These are phyloP conservation scores for Rhabdomys dilectus DNA, from an alignment of 2,113 vertebrate genomes.

Conservation along the genomic window DNA sequence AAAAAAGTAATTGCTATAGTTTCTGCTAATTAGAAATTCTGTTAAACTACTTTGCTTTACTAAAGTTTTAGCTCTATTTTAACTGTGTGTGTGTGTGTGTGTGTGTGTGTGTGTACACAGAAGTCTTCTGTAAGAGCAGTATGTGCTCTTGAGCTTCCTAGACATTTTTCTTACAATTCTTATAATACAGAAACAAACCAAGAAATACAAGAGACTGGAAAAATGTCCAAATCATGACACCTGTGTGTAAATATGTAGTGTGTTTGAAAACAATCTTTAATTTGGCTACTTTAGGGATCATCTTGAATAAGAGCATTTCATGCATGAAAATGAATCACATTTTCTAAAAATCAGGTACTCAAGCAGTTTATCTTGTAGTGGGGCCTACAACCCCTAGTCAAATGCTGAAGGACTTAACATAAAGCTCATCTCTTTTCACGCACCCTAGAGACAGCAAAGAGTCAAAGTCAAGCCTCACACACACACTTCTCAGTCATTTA, in stretches of 20 bases:
- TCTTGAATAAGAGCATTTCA: slow-evolving; percentile 33
- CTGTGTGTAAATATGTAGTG: not conserved
- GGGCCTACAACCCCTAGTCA: not conserved
- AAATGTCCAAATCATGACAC: not conserved
- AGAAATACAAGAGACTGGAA: slow-evolving; percentile 1
- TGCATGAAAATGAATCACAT: not conserved
- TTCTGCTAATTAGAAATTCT: slow-evolving; percentile 53
- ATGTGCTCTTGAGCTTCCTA: not conserved
- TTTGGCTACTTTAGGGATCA: slow-evolving; percentile 17
- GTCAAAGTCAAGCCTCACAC: not conserved
- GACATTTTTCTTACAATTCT: slow-evolving; percentile 21
- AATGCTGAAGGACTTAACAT: not conserved
- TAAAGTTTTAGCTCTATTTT: not conserved
- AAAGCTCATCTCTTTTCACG: slow-evolving; percentile 7
- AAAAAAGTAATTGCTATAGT: not conserved
- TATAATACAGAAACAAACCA: slow-evolving; percentile 28
- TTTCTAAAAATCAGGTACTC: not conserved
- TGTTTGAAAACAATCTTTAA: slow-evolving; percentile 32
- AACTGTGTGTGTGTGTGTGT: not conserved
- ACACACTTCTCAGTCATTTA: not conserved
- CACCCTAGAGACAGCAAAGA: not conserved
- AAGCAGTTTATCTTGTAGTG: not conserved
- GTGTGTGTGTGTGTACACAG: not conserved
- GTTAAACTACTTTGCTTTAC: slow-evolving; percentile 16
- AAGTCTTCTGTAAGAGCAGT: not conserved